Evolutionary conservation across 2,113 vertebrate genomes (phyloP).

Genomic region (Channa maculata): DNA sequence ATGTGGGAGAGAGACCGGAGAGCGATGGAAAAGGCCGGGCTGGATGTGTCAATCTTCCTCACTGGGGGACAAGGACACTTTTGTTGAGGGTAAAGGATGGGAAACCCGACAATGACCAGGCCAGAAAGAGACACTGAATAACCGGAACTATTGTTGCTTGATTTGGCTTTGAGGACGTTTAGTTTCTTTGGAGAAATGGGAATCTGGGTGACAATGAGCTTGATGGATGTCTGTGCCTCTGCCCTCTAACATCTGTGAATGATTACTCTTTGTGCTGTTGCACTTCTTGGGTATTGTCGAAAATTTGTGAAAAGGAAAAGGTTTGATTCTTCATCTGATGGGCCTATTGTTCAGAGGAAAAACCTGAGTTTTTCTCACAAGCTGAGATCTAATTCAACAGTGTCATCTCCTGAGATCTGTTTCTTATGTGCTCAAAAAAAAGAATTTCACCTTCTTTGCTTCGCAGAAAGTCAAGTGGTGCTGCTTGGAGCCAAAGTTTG

Average conservation of each 20-base stretch:
- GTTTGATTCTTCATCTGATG: slow-evolving; percentile 40
- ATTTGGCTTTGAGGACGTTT: slow-evolving; percentile 60
- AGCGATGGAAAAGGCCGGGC: slow-evolving; percentile 55
- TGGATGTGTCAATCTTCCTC: slow-evolving; percentile 70
- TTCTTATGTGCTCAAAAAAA: background rate
- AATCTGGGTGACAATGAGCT: slow-evolving; percentile 68
- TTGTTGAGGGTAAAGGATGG: slow-evolving; percentile 61
- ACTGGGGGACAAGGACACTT: slow-evolving; percentile 56
- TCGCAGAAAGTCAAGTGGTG: slow-evolving; percentile 59
- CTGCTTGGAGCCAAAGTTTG: slow-evolving; percentile 29
- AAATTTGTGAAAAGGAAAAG: slow-evolving; percentile 37
- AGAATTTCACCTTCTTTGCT: slow-evolving; percentile 19
- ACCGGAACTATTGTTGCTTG: slow-evolving; percentile 66
- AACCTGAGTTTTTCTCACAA: slow-evolving; percentile 31
- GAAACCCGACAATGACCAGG: slow-evolving; percentile 46
- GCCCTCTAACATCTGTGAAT: slow-evolving; percentile 56
- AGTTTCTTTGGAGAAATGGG: slow-evolving; percentile 65
- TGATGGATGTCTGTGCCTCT: slow-evolving; percentile 73
- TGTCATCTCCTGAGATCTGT: background rate
- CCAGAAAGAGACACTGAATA: slow-evolving; percentile 35
- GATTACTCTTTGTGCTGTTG: slow-evolving; percentile 53
- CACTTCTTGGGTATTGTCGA: slow-evolving; percentile 29
- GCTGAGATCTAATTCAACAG: slow-evolving; percentile 1
- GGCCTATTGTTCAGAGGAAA: slow-evolving; percentile 28
- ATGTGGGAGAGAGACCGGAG: slow-evolving; percentile 47